A percentile compares a stretch with the other conserved stretches of the same genome.
phyloP scores from a whole-genome alignment of 2,888 invertebrate species.

The Choristoneura rosaceana region DNA sequence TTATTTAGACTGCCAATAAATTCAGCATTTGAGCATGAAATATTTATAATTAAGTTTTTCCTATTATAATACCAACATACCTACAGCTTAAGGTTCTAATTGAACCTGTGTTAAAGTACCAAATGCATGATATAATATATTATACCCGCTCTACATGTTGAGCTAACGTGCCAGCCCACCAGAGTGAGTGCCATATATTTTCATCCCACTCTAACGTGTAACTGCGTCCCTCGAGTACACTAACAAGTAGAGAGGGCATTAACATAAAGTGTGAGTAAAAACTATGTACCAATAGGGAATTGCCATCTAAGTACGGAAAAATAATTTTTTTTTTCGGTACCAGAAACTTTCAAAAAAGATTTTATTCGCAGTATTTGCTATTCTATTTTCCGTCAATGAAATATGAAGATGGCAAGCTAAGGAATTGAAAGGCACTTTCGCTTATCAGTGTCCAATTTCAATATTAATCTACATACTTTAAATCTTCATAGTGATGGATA shows the following conservation, averaged over 20 bases:
- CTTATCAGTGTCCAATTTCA: neutral
- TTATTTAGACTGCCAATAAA: neutral
- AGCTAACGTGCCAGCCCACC: no score
- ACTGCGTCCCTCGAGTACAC: no score
- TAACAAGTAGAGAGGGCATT: neutral
- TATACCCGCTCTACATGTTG: no score
- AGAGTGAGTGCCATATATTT: no score
- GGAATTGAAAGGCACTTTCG: conserved; percentile 19
- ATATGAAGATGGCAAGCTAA: neutral
- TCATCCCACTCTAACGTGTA: no score
- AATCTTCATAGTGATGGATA: neutral
- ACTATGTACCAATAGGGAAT: neutral
- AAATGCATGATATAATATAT: no score
- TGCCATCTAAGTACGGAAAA: neutral
- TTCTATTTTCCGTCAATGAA: neutral
- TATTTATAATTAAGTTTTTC: neutral
- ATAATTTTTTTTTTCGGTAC: neutral
- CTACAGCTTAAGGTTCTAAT: neutral
- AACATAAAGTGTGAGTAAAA: neutral
- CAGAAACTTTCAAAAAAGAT: neutral
- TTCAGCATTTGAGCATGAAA: conserved; percentile 2
- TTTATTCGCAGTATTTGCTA: neutral
- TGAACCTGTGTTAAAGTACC: neutral
- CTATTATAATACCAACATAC: conserved; percentile 1
- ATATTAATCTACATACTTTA: neutral